Evolutionary conservation across 2,113 vertebrate genomes (phyloP), one percentile per base, ranked within the genome.

Genomic region (Saccopteryx leptura): DNA sequence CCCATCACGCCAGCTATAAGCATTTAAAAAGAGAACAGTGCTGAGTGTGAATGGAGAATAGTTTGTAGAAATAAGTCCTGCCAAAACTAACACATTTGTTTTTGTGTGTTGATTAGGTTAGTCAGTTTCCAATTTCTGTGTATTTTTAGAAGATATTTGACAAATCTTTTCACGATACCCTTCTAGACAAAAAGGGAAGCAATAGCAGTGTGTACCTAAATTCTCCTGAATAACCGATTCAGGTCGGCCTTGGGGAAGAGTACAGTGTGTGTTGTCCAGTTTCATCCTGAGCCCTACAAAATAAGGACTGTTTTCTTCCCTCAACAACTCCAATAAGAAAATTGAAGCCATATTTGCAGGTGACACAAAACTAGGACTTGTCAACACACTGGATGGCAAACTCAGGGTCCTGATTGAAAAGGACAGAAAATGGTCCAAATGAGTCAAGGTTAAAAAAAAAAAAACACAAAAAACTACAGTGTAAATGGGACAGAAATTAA

Each of bases 101-200:
- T 89, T 96, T 88, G 15, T 71, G 19, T 33, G 9, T 88, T 88
- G 85, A 85, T 76, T 61, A 33, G 6, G 48, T 46, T 79, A 86
- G 58, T 87, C 69, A 52, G 26, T 78, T 96, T 87, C 75, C 19
- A 82, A 21, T 68, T 63, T 83, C 60, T 63, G 14, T 88, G 13
- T 66, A n/a, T 65, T 68, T 97, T 86, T 66, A 84, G 72, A 91
- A 95, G 84, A 91, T 13, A 65, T 54, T 83, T 69, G 19, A 86
- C 46, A 91, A 88, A 76, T 23, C 0, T 90, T 76, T 39, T 89
- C 87, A 96, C 81, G 71, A 50, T 63, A 52, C 17, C 2, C 39
- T 60, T 65, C 50, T 68, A 71, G 56, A 83, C 48, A 89, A 87
- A 90, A 93, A 87, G 24, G 84, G 69, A 93, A 83, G 65, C 83